Percentiles rank a stretch among this genome's conserved stretches.
phyloP scores from a whole-genome alignment of 2,888 invertebrate genomes.

The Lithophane socia region DNA sequence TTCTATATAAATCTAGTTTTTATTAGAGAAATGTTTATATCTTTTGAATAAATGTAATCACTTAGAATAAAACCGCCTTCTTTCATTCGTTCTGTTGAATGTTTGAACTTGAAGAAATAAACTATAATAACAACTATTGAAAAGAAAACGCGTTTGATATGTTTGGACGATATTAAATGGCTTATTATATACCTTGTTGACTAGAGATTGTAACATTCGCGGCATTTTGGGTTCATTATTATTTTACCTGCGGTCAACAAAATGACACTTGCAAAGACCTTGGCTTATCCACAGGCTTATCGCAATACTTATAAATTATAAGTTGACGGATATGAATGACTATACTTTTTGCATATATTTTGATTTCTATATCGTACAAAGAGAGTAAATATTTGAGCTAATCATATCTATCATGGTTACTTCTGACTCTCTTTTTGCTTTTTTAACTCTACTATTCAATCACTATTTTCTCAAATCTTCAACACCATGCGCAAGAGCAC shows the following conservation, averaged over 20 bases:
- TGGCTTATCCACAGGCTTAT: not conserved
- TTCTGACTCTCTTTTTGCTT: not conserved
- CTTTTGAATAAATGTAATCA: conserved; percentile 55
- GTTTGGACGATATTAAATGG: not conserved
- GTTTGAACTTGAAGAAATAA: conserved; percentile 20
- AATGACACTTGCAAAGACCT: not conserved
- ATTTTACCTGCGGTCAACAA: not conserved
- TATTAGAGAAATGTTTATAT: conserved; percentile 46
- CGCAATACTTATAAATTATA: not conserved
- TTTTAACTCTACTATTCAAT: not conserved
- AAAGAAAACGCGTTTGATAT: not conserved
- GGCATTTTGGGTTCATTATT: not conserved
- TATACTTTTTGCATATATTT: not conserved
- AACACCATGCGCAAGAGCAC: not conserved
- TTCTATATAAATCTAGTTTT: conserved; percentile 57
- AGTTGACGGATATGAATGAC: not conserved
- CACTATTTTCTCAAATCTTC: not conserved
- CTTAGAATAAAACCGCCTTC: conserved; percentile 40
- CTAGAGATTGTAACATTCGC: not conserved
- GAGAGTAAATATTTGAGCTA: not conserved
- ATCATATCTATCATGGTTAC: not conserved
- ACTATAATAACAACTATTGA: conserved; percentile 6
- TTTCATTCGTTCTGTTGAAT: conserved; percentile 21
- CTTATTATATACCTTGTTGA: not conserved
- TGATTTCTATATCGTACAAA: not conserved